Percentiles rank a stretch among this genome's conserved stretches.
phyloP scores from a whole-genome alignment of 1,140 invertebrate species.

The Nephila pilipes region DNA sequence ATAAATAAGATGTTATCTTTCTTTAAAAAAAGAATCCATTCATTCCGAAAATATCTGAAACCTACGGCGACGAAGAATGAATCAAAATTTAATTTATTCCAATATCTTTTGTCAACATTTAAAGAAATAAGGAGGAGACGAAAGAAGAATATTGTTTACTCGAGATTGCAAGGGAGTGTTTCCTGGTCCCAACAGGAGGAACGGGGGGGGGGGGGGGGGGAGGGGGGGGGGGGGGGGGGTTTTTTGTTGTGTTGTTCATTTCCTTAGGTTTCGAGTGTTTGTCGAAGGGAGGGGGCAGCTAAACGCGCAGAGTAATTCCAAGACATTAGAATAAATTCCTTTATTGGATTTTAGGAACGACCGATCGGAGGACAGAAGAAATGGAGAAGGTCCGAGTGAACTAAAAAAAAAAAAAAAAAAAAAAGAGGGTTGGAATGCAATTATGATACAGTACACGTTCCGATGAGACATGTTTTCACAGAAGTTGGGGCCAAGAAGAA shows the following conservation, averaged over 20 bases:
- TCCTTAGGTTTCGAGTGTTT: no score
- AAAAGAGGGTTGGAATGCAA: neutral
- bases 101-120: slow-evolving; percentile 25
- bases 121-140: neutral
- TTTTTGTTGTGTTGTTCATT: neutral
- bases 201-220: no score
- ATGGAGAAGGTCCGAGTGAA: neutral
- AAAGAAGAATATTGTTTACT: neutral
- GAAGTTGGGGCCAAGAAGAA: neutral
- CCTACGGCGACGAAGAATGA: neutral
- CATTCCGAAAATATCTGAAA: no score
- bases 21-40: no score
- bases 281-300: no score
- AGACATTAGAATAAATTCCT: slow-evolving; percentile 26
- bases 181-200: neutral
- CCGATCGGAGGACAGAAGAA: neutral
- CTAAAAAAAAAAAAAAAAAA: neutral
- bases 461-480: neutral
- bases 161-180: neutral
- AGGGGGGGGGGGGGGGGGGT: no score
- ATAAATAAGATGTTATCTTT: neutral
- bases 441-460: neutral
- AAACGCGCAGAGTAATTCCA: neutral
- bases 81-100: slow-evolving; percentile 28
- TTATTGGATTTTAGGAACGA: slow-evolving; percentile 1